phyloP scores from a whole-genome alignment of 2,888 invertebrate species.

The Melanotus villosus region DNA sequence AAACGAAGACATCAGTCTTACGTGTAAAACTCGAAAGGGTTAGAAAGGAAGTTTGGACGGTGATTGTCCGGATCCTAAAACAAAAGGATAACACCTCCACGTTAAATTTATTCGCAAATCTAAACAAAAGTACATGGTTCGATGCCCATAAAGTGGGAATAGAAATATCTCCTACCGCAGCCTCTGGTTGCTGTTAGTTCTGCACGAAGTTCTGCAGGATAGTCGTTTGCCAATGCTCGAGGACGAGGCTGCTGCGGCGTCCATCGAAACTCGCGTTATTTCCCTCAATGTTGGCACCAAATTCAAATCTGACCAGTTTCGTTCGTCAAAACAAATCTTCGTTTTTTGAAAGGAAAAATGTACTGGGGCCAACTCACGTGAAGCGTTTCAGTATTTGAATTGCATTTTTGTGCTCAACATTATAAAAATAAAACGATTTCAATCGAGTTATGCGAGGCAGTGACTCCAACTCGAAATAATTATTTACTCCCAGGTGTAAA shows the following conservation, averaged over 20 bases:
- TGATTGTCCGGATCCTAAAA: too few species aligned
- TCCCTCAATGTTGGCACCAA: neutral
- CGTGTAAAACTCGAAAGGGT: too few species aligned
- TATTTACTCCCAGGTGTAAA: neutral
- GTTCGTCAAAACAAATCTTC: neutral
- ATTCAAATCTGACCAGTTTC: neutral
- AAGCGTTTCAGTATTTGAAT: neutral
- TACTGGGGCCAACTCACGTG: neutral
- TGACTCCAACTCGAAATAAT: neutral
- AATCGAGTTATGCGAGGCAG: neutral
- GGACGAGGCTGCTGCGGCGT: slow-evolving; percentile 56
- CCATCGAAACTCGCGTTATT: slow-evolving; percentile 28
- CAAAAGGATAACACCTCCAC: neutral
- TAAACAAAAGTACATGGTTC: slow-evolving; percentile 59
- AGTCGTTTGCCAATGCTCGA: slow-evolving; percentile 55
- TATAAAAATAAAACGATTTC: neutral
- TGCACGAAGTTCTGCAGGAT: slow-evolving; percentile 56
- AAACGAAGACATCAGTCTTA: too few species aligned
- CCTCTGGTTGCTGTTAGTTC: slow-evolving; percentile 55
- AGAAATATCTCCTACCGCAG: slow-evolving; percentile 60
- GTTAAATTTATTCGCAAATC: slow-evolving; percentile 39
- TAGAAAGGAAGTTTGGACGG: too few species aligned
- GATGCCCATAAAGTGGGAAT: slow-evolving; percentile 63
- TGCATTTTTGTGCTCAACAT: neutral
- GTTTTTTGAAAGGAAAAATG: neutral